These are phyloP conservation scores for Himalopsyche tibetana DNA, from an alignment of 2,888 invertebrate genomes.

Conservation along the genomic window DNA sequence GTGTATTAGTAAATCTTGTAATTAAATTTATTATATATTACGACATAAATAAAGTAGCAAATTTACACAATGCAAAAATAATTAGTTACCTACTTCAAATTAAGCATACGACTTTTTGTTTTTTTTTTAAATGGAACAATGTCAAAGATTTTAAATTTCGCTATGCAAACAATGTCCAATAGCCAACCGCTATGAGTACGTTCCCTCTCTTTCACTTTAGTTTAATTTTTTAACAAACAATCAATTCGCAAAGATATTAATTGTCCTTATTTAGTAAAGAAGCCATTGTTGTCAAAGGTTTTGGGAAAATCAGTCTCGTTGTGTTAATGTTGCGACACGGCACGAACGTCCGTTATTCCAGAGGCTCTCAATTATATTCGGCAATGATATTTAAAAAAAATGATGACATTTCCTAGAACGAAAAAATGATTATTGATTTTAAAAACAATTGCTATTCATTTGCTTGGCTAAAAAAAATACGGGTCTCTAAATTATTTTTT, in stretches of 20 bases:
- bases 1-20: no score
- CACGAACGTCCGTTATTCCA: background rate
- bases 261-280: constrained; percentile 16
- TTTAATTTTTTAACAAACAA: constrained; percentile 23
- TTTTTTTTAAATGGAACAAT: constrained; percentile 12
- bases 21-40: background rate
- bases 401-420: no score
- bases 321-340: constrained; percentile 41
- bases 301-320: constrained; percentile 42
- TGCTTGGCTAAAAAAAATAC: no score
- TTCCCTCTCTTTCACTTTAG: background rate
- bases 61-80: constrained; percentile 8
- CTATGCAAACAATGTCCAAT: constrained; percentile 13
- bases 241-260: constrained; percentile 32
- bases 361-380: background rate
- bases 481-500: no score
- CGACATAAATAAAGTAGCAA: background rate
- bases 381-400: no score
- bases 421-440: no score
- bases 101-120: constrained; percentile 27
- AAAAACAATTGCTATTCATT: no score
- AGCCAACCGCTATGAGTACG: no score
- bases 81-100: background rate
- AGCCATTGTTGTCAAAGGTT: constrained; percentile 39
- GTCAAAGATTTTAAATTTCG: constrained; percentile 25